Evolutionary conservation across 2,888 invertebrate genomes (phyloP).

Genomic region (Drosophila gaucha): DNA sequence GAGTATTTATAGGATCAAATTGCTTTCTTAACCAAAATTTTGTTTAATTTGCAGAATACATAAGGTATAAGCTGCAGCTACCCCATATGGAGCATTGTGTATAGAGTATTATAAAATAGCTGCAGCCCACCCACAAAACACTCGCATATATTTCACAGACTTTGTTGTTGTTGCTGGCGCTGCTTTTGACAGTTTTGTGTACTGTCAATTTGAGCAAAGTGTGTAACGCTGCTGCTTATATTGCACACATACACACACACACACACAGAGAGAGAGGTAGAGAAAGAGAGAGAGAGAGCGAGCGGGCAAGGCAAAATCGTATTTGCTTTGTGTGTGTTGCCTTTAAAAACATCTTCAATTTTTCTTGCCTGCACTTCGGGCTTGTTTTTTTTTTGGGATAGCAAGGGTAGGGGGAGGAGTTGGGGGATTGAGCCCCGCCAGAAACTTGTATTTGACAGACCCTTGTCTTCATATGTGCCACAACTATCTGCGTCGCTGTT

Average conservation of each 20-base stretch:
- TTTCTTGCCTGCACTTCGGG: constrained; percentile 63
- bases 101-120: constrained; percentile 24
- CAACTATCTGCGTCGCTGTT: constrained; percentile 62
- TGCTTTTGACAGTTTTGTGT: constrained; percentile 77
- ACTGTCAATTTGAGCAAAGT: constrained; percentile 77
- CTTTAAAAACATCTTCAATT: constrained; percentile 80
- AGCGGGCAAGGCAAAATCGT: constrained; percentile 37
- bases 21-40: too few species aligned
- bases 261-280: neutral
- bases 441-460: constrained; percentile 80
- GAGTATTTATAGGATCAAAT: neutral
- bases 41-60: too few species aligned
- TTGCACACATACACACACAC: constrained; percentile 7
- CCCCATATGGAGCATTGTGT: neutral
- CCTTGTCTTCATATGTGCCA: constrained; percentile 80
- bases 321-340: constrained; percentile 43
- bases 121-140: constrained; percentile 34
- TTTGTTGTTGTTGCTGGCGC: constrained; percentile 46
- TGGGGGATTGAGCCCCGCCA: constrained; percentile 57
- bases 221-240: constrained; percentile 63
- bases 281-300: neutral
- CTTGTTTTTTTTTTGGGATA: constrained; percentile 2
- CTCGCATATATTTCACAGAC: constrained; percentile 55
- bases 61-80: too few species aligned
- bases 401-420: neutral